Evolutionary conservation across 2,113 vertebrate species (phyloP), one percentile per base, ranked within the genome.

Genomic region (Smithornis capensis): DNA sequence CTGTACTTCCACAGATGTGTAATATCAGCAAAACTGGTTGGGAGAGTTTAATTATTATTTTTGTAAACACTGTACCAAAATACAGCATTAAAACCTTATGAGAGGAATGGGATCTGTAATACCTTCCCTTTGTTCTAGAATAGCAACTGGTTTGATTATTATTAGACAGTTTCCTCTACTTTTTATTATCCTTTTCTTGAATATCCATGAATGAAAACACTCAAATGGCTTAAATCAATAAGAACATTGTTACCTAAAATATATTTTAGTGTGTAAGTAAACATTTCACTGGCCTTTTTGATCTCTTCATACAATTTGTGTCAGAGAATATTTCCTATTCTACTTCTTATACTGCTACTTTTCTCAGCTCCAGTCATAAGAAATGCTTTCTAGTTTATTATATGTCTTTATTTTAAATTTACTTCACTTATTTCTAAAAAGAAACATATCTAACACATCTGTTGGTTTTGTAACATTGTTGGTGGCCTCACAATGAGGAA

Each of bases 401-500:
- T 60, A 92, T 74, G 44, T 74, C 86, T 75, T 92, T 92, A 96
- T 94, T 97, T 96, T 86, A 94, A 88, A 97, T 83, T 70, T 63
- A 84, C 70, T 89, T 84, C 55, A 82, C 83, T 95, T 91, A 80
- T 94, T 55, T 82, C 75, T 93, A 87, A 87, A 92, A 96, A 74
- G 95, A 97, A 96, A 85, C 47, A 76, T 64, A 83, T 59, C 85
- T 92, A 88, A 76, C 29, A 76, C 87, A 90, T 87, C 75, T 94
- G n/a, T 89, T 90, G 71, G 74, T 45, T 93, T 95, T 97, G 67
- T 94, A 95, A 64, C 87, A 80, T 24, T 56, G 55, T 92, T 80
- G 60, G 63, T 73, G 68, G 80, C 77, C 94, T 80, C 24, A 63
- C 53, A 87, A 44, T 88, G 64, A 96, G 75, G 56, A 85, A 93